Base-by-base conservation (phyloP, 2,113 vertebrate genomes). In the Pseudopipra pipra region DNA sequence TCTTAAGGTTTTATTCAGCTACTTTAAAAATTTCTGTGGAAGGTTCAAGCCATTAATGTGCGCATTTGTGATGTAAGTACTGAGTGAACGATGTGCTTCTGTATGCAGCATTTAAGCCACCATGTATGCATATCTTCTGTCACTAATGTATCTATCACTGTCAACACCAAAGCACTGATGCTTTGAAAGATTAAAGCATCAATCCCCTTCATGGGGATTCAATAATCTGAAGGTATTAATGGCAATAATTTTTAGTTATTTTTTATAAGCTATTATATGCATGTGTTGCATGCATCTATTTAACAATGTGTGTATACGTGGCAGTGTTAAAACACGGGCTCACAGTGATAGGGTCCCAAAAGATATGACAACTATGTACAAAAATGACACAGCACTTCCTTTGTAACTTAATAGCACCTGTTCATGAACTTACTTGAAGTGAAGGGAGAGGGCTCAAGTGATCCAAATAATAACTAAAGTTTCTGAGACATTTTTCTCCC, bases 371-470 rank as follows among this genome's bases (percentile, higher is more conserved):
- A 46, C 65, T 80, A 12, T 77, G 89, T 95, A 96, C 79, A 75
- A 67, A 90, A 86, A 23, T 62, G 39, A 84, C 62, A 72, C 41
- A 70, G 35, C 76, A 63, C 77, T 92, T 89, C 83, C 93, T 95
- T 97, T 96, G 97, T 96, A 97, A 97, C 95, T 91, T 91, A 77
- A 54, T 86, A 90, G 83, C 95, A 95, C 94, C 92, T 97, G 87
- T 96, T 97, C 96, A 94, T 95, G 95, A 97, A 96, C 78, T 95
- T 97, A 93, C 95, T 96, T 97, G 97, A 97, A 95, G 83, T 75
- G 90, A 88, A 94, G 76, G 94, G 95, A 93, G 76, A 90, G 86
- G 71, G 70, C 54, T 91, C 55, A 83, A 66, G 88, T 52, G 68
- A 84, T 51, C 91, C 70, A 46, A 93, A 61, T 35, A 56, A 58